phyloP scores from a whole-genome alignment of 92 coral and sea anemone genomes.

The Plumapathes pennacea region DNA sequence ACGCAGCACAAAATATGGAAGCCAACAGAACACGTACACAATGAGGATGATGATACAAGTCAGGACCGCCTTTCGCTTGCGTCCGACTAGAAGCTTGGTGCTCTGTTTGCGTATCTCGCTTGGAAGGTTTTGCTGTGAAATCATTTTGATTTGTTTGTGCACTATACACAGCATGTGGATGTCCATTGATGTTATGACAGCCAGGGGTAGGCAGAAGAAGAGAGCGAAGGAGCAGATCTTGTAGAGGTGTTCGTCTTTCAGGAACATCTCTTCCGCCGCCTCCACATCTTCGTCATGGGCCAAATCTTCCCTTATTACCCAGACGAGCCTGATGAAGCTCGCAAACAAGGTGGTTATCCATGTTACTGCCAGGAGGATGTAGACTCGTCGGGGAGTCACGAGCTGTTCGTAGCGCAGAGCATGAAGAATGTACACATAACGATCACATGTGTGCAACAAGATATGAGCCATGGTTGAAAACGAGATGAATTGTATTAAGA shows the following conservation, averaged over 20 bases:
- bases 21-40: constrained; percentile 27
- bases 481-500: constrained; percentile 11
- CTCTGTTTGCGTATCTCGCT: constrained; percentile 11
- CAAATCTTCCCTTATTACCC: constrained; percentile 9
- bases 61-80: constrained; percentile 18
- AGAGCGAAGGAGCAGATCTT: constrained; percentile 1
- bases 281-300: neutral
- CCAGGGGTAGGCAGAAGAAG: constrained; percentile 18
- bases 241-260: no score
- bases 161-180: constrained; percentile 19
- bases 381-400: constrained; percentile 3
- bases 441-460: constrained; percentile 33
- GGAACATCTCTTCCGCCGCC: no score
- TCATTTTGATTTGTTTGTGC: constrained; percentile 10
- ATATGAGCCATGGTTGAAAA: constrained; percentile 26
- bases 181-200: constrained; percentile 14
- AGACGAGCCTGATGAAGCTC: constrained; percentile 11
- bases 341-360: constrained; percentile 11
- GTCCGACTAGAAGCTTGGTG: constrained; percentile 11
- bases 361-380: neutral
- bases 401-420: constrained; percentile 23
- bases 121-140: constrained; percentile 23
- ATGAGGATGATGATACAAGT: constrained; percentile 25
- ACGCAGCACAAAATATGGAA: constrained; percentile 11
- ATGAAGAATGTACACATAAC: constrained; percentile 24